Evolutionary conservation across 2,888 invertebrate species (phyloP).

Genomic region (Drosophila fungiperda): DNA sequence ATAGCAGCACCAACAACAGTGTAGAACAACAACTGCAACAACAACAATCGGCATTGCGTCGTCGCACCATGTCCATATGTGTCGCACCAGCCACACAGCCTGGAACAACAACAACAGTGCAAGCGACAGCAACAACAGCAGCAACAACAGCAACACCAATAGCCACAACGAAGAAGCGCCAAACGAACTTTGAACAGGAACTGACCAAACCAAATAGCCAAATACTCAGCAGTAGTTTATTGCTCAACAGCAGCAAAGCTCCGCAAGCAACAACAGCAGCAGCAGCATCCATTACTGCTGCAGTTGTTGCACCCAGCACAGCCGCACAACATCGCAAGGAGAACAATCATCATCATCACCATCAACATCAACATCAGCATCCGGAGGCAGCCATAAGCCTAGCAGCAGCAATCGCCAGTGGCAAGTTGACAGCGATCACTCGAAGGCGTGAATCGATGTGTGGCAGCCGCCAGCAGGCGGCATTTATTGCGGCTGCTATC

Average conservation of each 20-base stretch:
- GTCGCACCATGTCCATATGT: conserved; percentile 75
- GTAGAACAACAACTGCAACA: conserved; percentile 39
- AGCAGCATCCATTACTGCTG: conserved; percentile 19
- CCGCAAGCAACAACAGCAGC: conserved; percentile 18
- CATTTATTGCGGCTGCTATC: conserved; percentile 57
- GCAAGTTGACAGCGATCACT: conserved; percentile 65
- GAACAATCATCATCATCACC: conserved; percentile 58
- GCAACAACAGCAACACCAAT: conserved; percentile 45
- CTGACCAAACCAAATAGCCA: conserved; percentile 70
- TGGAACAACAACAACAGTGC: neutral
- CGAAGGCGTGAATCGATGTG: conserved; percentile 75
- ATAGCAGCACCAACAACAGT: neutral
- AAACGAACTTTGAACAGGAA: conserved; percentile 86
- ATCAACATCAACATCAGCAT: conserved; percentile 49
- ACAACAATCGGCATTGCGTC: conserved; percentile 53
- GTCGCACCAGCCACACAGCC: conserved; percentile 39
- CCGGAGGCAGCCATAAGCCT: conserved; percentile 55
- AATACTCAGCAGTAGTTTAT: conserved; percentile 70
- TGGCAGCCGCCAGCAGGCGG: conserved; percentile 64
- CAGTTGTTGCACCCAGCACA: conserved; percentile 24
- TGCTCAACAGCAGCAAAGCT: conserved; percentile 62
- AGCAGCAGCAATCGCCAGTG: conserved; percentile 64
- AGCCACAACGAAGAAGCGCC: conserved; percentile 76
- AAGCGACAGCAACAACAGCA: conserved; percentile 50
- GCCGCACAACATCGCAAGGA: conserved; percentile 67